Base-by-base conservation (phyloP, 2,113 vertebrate species). In the Antigone vipio region DNA sequence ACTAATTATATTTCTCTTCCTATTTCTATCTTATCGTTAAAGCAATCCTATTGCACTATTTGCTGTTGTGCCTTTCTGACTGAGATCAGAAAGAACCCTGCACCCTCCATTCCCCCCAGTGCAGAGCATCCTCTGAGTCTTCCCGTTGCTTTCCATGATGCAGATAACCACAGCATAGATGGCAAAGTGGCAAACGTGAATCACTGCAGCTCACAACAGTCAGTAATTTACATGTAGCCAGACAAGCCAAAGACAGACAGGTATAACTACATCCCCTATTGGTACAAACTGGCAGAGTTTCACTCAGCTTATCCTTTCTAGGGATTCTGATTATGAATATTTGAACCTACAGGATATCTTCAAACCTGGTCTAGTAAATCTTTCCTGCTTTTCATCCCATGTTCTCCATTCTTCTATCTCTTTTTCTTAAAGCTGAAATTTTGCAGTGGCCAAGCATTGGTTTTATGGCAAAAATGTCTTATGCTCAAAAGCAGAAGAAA, bases 101-200 rank as follows among this genome's bases (percentile, higher is more conserved):
- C 3, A 40, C 2, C 2, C 7, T 55, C 50, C 24, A 15, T 11
- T 9, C 12, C 15, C 15, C 30, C 6, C 4, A 1, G 20, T 52
- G 20, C 20, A 74, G 24, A 63, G 14, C 15, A 82, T 3, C 6
- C 16, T 85, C 30, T 62, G 42, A 56, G 21, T 21, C 24, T 74
- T 74, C 24, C 14, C 5, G 81, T 81, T 92, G 40, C 14, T 87
- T 64, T 73, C 21, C 3, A 2, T 34, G 29, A 17, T 9, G 27
- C 9, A 42, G 8, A 8, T 40, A 53, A 18, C 18, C 34, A 34
- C 23, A 44, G 29, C 21, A 20, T 11, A 44, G n/a, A 30, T 17
- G 23, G 12, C 9, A 78, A 53, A 35, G 35, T 45, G 22, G 14
- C 16, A 78, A 5, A 12, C 24, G 14, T 74, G 74, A n/a, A 30